phyloP scores from a whole-genome alignment of 92 coral and sea anemone genomes.

The Umimayanthus kanabou region DNA sequence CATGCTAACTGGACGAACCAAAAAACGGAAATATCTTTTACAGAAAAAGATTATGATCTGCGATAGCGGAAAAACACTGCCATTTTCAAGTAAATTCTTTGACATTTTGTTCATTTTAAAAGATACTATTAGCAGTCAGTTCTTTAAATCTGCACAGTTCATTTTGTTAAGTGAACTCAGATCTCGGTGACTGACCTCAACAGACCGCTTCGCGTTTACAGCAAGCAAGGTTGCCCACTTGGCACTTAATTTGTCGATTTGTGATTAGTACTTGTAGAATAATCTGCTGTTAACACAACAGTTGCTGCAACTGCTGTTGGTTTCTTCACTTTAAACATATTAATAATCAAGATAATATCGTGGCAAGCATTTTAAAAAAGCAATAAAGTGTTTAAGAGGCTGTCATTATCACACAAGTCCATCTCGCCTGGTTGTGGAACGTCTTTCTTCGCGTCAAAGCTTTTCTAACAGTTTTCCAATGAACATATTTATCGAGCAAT shows the following conservation, averaged over 20 bases:
- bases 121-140: background rate
- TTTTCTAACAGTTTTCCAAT: background rate
- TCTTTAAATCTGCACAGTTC: background rate
- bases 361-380: constrained; percentile 3
- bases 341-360: constrained; percentile 18
- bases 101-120: constrained; percentile 11
- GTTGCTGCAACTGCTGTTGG: background rate
- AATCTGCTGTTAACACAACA: constrained; percentile 18
- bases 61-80: constrained; percentile 25
- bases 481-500: background rate
- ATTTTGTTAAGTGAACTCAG: background rate
- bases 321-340: background rate
- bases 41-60: constrained; percentile 38
- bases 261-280: constrained; percentile 20
- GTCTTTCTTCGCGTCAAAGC: constrained; percentile 6
- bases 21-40: constrained; percentile 30
- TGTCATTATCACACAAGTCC: constrained; percentile 1
- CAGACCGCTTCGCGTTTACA: background rate
- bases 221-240: background rate
- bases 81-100: background rate
- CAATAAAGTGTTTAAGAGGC: background rate
- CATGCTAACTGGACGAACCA: background rate
- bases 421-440: background rate
- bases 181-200: background rate
- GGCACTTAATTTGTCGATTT: background rate